Evolutionary conservation across 37 sponge, comb jelly and placozoan species (phyloP), one percentile per base, ranked within the genome.

Genomic region (Beroe forskalii): DNA sequence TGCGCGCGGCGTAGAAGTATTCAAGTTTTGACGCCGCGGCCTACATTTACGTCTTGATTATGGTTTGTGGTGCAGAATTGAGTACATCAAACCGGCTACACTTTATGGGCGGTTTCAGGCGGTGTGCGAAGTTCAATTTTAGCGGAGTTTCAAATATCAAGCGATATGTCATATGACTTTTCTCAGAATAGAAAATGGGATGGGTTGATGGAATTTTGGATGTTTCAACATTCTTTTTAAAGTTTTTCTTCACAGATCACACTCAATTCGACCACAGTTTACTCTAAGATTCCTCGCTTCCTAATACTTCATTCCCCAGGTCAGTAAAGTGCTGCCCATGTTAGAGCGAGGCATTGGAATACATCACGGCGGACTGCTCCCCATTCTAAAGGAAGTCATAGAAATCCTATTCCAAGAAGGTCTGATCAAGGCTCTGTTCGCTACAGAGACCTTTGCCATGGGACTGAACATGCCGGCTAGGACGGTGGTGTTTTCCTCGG

Each of bases 391-490:
- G 90, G 99, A 98, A 83, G 94, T 93, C 12, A 96, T 96, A 0
- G 99, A 98, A 90, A 98, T 98, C 0, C 67, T 98, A 60, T 98
- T 98, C 67, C 92, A 92, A 37, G 99, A 98, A 89, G 99, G 99
- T 8, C 93, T 98, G 28, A 95, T 98, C 31, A 96, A 98, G 94
- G 97, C 96, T 0, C 91, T 98, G 22, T 98, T 98, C 92, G 99
- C 99, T 6, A 98, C 99, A 17, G 99, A 98, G 90, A 98, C 99
- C 0, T 98, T 98, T 94, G 93, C 99, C 25, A 95, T 98, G 39
- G 99, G 99, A 17, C 93, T 98, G n/a, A 98, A 98, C 94, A 98
- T 98, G 99, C 99, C 99, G 22, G 99, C 99, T n/a, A 93, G 96
- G 33, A 98, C 99, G 30, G 99, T 98, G 27, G 96, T 98, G 67